These are phyloP conservation scores for Euproctis similis DNA, from an alignment of 2,888 invertebrate species.

Conservation along the genomic window DNA sequence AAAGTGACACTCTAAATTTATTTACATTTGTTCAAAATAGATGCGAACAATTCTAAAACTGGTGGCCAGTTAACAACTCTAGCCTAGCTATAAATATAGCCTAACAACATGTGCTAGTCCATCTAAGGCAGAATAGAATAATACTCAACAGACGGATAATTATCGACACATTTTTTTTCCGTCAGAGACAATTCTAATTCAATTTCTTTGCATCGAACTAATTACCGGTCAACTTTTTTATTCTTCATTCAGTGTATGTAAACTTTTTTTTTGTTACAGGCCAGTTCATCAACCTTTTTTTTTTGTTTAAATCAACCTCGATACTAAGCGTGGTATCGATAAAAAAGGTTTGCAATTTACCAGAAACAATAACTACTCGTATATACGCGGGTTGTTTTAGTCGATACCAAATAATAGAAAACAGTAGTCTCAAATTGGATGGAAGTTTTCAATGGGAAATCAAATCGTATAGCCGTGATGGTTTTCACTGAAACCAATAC, in stretches of 20 bases:
- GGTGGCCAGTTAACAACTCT: slow-evolving; percentile 59
- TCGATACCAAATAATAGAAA: too few species aligned
- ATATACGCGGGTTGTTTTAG: too few species aligned
- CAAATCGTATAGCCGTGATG: too few species aligned
- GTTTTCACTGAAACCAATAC: too few species aligned
- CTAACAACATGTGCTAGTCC: slow-evolving; percentile 57
- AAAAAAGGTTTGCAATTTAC: too few species aligned
- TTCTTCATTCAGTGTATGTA: slow-evolving; percentile 31
- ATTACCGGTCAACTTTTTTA: slow-evolving; percentile 33
- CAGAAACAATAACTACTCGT: too few species aligned
- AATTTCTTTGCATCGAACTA: slow-evolving; percentile 43
- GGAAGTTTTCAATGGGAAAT: too few species aligned
- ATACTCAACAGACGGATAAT: slow-evolving; percentile 42
- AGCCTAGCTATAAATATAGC: slow-evolving; percentile 63
- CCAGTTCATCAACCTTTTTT: slow-evolving; percentile 50
- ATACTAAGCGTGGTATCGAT: too few species aligned
- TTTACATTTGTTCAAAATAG: slow-evolving; percentile 71
- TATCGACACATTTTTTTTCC: slow-evolving; percentile 51
- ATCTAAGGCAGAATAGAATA: slow-evolving; percentile 65
- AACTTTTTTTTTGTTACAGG: slow-evolving; percentile 33
- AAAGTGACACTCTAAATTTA: slow-evolving; percentile 68
- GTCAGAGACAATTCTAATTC: too few species aligned
- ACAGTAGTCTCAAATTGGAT: too few species aligned
- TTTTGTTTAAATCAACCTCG: too few species aligned
- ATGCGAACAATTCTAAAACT: slow-evolving; percentile 63